Conservation (phyloP, 2,113 vertebrate species). For the Zeus faber region DNA sequence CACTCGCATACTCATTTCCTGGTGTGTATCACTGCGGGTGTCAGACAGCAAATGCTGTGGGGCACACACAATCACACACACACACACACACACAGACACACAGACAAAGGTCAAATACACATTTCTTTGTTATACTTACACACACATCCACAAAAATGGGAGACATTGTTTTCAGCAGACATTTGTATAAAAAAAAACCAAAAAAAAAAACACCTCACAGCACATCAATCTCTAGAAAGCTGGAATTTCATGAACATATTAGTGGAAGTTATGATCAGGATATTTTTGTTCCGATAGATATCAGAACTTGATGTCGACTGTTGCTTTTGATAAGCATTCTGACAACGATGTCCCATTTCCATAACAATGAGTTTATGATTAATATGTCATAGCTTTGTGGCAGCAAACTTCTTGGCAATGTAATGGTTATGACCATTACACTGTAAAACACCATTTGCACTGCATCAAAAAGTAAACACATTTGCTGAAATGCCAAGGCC, state of each 20-base stretch:
- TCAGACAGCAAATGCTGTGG: neutral
- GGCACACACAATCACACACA: too few species aligned
- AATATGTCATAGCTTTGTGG: neutral
- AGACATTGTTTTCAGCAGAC: neutral
- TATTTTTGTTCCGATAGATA: neutral
- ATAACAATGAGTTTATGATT: neutral
- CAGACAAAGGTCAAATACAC: neutral
- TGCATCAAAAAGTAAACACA: neutral
- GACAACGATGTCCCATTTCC: neutral
- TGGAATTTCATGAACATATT: neutral
- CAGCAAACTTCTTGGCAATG: neutral
- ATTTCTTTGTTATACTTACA: neutral
- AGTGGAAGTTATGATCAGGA: neutral
- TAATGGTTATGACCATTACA: too few species aligned
- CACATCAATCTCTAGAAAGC: conserved; percentile 11
- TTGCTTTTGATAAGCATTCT: neutral
- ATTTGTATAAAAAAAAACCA: too few species aligned
- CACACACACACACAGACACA: too few species aligned
- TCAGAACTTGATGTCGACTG: too few species aligned
- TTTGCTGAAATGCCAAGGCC: neutral
- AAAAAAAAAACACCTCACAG: conserved; percentile 28
- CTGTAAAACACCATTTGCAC: neutral
- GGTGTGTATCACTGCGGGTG: neutral
- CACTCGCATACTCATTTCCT: neutral
- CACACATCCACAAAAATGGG: neutral